Evolutionary conservation across 2,113 vertebrate species (phyloP).

Genomic region (Ageneiosus marmoratus): DNA sequence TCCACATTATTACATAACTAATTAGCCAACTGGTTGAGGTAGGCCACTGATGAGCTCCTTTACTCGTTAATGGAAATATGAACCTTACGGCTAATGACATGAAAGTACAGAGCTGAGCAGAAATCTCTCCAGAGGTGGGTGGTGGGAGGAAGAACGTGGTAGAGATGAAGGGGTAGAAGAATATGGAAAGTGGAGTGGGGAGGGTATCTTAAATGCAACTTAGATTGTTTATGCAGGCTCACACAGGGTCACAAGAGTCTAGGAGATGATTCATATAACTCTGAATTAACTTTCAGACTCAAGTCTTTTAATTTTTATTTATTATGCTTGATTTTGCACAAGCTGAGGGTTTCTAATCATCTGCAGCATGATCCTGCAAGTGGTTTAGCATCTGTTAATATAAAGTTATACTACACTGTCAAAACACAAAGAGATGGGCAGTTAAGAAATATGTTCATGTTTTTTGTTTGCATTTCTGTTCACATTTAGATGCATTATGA

Average conservation of each 20-base stretch:
- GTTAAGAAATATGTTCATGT: not conserved
- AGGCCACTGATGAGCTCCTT: constrained; percentile 58
- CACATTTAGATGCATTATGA: not conserved
- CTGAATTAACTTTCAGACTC: not conserved
- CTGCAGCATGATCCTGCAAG: not conserved
- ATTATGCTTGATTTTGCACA: not conserved
- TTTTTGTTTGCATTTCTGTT: not conserved
- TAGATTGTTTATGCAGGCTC: not conserved
- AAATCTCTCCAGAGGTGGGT: constrained; percentile 16
- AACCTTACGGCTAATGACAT: constrained; percentile 53
- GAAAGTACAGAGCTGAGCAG: constrained; percentile 34
- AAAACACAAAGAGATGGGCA: not conserved
- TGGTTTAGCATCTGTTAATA: constrained; percentile 1
- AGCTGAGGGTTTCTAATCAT: not conserved
- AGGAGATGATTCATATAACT: not conserved
- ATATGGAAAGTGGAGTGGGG: not conserved
- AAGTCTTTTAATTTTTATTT: not conserved
- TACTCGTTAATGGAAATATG: constrained; percentile 59
- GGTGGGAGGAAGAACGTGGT: constrained; percentile 15
- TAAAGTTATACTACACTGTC: not conserved
- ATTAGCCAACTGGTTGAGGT: constrained; percentile 59
- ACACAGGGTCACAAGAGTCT: not conserved
- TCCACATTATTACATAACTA: constrained; percentile 61
- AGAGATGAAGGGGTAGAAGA: not conserved
- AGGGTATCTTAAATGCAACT: not conserved